Base-by-base conservation (phyloP, 2,113 vertebrate species). In the Etheostoma cragini region DNA sequence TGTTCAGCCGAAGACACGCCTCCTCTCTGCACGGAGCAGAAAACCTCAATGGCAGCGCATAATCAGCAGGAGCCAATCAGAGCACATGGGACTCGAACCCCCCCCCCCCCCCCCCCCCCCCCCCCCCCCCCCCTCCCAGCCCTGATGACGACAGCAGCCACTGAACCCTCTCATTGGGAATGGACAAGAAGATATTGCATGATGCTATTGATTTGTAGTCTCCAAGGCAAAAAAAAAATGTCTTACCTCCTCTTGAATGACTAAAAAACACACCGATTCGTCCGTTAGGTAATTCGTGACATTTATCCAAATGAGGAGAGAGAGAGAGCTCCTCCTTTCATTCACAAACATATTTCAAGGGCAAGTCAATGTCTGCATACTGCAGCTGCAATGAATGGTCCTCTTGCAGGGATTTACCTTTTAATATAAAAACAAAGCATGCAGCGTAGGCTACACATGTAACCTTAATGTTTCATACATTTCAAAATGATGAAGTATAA, bases 21-120 rank as follows among this genome's bases (percentile, higher is more conserved):
- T 46, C 91, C 88, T 80, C 52, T 21, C 54, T 2, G n/a, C 79
- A 76, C 65, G 46, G 76, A 56, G 69, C 81, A 64, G 47, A 89
- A 86, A 91, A 85, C 79, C 66, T 95, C 93, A 94, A 95, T 93
- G 94, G 93, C 79, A 87, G 64, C 87, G 72, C 72, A 57, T 87
- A 74, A 76, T n/a, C 53, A 11, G 22, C 80, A 17, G 46, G 49
- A 79, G 64, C 94, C 94, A 93, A 94, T 94, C 89, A 86, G 67
- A 83, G 65, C 74, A 2, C 86, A 72, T 72, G 26, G 83, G 79
- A 58, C 76, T 78, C 74, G 21, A 3, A 7, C 16, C 12, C 19
- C 53, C 3, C n/a, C n/a, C 19, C 42, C 26, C 61, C 35, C 57
- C n/a, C 3, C n/a, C n/a, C 19, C 42, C n/a, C 61, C 35, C 57